These are phyloP conservation scores for Empidonax alnorum DNA, from an alignment of 2,113 vertebrate species.

Conservation along the genomic window DNA sequence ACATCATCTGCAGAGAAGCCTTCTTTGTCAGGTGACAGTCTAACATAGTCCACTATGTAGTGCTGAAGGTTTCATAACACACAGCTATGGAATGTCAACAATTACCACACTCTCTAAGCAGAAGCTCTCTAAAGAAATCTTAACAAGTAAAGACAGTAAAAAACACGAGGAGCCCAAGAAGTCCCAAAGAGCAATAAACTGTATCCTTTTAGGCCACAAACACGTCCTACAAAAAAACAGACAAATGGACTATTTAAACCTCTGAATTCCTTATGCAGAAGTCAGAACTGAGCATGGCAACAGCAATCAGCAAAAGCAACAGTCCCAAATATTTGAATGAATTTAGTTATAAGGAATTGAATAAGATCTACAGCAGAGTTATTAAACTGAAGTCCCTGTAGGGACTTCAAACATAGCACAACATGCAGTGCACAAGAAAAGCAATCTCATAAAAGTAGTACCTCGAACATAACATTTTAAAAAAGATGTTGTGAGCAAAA, in stretches of 20 bases:
- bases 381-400: conserved; percentile 23
- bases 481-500: conserved; percentile 11
- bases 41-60: not conserved
- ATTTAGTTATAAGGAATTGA: conserved; percentile 29
- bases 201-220: conserved; percentile 7
- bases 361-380: not conserved
- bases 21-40: not conserved
- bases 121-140: not conserved
- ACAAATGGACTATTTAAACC: conserved; percentile 9
- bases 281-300: conserved; percentile 24
- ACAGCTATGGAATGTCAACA: conserved; percentile 10
- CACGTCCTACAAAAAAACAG: not conserved
- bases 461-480: not conserved
- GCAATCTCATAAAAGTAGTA: conserved; percentile 44
- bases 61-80: not conserved
- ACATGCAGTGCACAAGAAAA: not conserved
- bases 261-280: conserved; percentile 22
- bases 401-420: conserved; percentile 9
- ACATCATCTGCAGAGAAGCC: not conserved
- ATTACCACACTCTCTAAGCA: not conserved
- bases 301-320: not conserved
- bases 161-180: not conserved
- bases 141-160: conserved; percentile 14
- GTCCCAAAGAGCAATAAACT: conserved; percentile 22
- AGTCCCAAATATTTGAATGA: conserved; percentile 34